Base-by-base conservation (phyloP, 2,797 vertebrate species). In the Gadopsis marmoratus region DNA sequence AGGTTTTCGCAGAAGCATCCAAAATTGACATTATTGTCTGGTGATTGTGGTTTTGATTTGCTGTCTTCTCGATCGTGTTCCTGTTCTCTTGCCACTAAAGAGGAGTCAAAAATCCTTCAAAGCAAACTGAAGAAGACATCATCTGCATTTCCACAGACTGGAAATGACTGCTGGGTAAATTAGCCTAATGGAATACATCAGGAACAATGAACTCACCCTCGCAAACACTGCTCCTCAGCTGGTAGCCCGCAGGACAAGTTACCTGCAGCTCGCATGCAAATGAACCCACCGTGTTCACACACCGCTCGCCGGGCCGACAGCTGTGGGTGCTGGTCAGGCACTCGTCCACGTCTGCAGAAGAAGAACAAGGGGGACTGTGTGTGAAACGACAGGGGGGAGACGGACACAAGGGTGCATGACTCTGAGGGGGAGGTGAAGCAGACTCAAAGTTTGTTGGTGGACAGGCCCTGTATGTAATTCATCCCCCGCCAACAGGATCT, bases 251-350 rank as follows among this genome's bases (percentile, higher is more conserved):
- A 45, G 96, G 94, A 90, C 98, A 99, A 45, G 85, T 94, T 79
- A 96, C 84, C n/a, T 94, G 92, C 88, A 91, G 95, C 85, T 96
- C 89, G 72, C 98, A 99, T 19, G 81, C 90, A 89, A 97, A 98
- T 3, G 97, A 97, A 12, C 97, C 97, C 72, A 95, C 7, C 0
- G 95, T 97, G 94, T 99, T 98, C 69, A 97, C 74, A 2, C 97
- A 99, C 86, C 89, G 96, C 90, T 98, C 95, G 0, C 91, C 80
- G 55, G 90, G 87, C 77, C 91, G 93, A 90, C 98, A 99, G 2
- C 93, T 97, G 93, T 98, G 97, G 2, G 88, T 79, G 75, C 95
- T 94, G 6, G 94, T 95, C 73, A 95, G 82, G 14, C 98, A 99
- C 92, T 99, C 98, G 2, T 99, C 97, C 83, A 97, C 91, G 92